Conservation (phyloP, 2,888 invertebrate genomes). For the Dasypogon diadema region DNA sequence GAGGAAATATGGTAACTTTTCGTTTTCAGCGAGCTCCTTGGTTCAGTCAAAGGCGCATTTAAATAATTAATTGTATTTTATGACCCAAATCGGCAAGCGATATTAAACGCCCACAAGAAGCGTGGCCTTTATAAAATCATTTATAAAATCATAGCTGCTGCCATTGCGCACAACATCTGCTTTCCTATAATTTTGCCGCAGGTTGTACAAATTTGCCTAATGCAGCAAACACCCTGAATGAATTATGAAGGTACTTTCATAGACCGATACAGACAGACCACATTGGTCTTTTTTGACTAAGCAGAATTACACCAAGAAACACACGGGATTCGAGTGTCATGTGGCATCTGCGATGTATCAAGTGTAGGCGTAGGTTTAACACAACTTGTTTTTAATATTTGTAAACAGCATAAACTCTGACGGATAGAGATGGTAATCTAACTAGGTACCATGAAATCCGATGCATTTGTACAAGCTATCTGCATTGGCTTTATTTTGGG, state of each 20-base stretch:
- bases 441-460: no score
- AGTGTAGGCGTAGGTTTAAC: neutral
- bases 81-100: slow-evolving; percentile 8
- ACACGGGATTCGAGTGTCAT: slow-evolving; percentile 9
- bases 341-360: slow-evolving; percentile 1
- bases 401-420: neutral
- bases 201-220: neutral
- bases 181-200: neutral
- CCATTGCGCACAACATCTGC: neutral
- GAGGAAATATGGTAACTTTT: no score
- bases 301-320: neutral
- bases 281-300: neutral
- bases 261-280: neutral
- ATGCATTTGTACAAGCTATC: no score
- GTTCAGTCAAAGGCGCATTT: neutral
- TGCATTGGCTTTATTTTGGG: no score
- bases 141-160: neutral
- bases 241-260: neutral
- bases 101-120: slow-evolving; percentile 1
- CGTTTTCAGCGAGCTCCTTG: no score
- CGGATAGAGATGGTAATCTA: neutral
- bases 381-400: neutral
- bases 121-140: neutral
- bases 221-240: neutral
- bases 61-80: slow-evolving; percentile 7